A percentile compares a stretch with the other conserved stretches of the same genome.
Conservation (phyloP, 2,797 vertebrate species). For the Toxotes lorentzi region DNA sequence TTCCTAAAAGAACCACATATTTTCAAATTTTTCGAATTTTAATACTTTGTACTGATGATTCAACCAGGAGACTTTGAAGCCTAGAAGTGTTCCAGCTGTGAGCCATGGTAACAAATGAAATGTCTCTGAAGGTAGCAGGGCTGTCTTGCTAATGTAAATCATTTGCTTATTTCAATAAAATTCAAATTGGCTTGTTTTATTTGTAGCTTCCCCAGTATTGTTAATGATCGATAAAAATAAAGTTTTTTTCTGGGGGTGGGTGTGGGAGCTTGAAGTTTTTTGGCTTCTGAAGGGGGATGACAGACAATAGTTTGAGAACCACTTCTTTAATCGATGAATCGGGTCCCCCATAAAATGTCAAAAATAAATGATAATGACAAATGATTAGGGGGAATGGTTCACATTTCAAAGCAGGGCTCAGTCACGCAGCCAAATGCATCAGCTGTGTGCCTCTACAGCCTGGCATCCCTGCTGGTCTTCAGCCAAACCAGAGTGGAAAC, state of each 20-base stretch:
- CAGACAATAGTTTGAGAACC: not conserved
- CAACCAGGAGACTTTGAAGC: too few relatives aligned
- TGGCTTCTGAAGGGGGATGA: not conserved
- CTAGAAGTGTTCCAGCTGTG: too few relatives aligned
- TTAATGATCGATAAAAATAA: not conserved
- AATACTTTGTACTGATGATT: too few relatives aligned
- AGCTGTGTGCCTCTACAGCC: constrained; percentile 32
- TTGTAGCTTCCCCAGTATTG: not conserved
- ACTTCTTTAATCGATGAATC: not conserved
- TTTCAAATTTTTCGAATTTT: too few relatives aligned
- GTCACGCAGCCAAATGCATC: constrained; percentile 11
- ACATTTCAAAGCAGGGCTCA: constrained; percentile 17
- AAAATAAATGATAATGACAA: not conserved
- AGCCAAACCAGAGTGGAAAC: constrained; percentile 50
- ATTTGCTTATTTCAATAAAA: not conserved
- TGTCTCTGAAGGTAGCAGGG: not conserved
- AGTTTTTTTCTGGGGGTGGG: not conserved
- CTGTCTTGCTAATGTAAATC: not conserved
- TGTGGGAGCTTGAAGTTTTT: not conserved
- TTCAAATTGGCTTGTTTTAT: not conserved
- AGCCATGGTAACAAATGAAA: not conserved
- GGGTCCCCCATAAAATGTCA: not conserved
- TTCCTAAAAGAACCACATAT: too few relatives aligned
- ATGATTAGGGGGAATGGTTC: not conserved
- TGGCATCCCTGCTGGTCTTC: constrained; percentile 38